Base-by-base conservation (phyloP, 2,113 vertebrate species). In the Pipa parva region DNA sequence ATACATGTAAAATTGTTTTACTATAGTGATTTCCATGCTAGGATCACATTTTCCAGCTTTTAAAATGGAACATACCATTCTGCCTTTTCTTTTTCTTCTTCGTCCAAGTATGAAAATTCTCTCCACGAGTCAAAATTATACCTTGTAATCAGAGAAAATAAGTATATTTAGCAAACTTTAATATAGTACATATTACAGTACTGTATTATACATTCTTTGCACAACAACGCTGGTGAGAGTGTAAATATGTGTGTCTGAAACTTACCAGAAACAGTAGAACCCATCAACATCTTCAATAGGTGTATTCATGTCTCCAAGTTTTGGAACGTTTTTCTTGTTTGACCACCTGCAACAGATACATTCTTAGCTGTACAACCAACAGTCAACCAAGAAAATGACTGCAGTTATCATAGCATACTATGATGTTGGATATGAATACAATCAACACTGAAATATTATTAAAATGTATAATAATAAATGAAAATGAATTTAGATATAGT, bases 51-150 rank as follows among this genome's bases (percentile, higher is more conserved):
- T n/a, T n/a, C n/a, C n/a, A 57, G 33, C 26, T 12, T 55, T 28
- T 11, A 18, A 7, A 7, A 56, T 5, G 12, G 17, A 56, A 3
- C 20, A 54, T 84, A 99, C 97, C 97, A 99, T 88, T 99, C 96
- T 63, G 97, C 97, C 63, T 99, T 99, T 79, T 99, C 97, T 84
- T 99, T 99, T 82, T 99, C 97, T 75, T 99, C 96, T 87, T 99
- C 97, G 76, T 99, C 97, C 85, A 99, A 85, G 72, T 99, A 99
- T 8, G 97, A 99, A 83, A 99, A 99, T 68, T 99, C 97, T 83
- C 97, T 91, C 97, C 97, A 99, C 7, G 97, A 99, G 78, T 99
- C 96, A 86, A 98, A 98, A 85, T 97, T 97, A 81, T 99, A 99
- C 97, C 97, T 90, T 24, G 76, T 49, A 71, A 5, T 74, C 7